A percentile compares a stretch with the other conserved stretches of the same genome.
Conservation (phyloP, 2,797 vertebrate genomes). For the Liasis olivaceus region DNA sequence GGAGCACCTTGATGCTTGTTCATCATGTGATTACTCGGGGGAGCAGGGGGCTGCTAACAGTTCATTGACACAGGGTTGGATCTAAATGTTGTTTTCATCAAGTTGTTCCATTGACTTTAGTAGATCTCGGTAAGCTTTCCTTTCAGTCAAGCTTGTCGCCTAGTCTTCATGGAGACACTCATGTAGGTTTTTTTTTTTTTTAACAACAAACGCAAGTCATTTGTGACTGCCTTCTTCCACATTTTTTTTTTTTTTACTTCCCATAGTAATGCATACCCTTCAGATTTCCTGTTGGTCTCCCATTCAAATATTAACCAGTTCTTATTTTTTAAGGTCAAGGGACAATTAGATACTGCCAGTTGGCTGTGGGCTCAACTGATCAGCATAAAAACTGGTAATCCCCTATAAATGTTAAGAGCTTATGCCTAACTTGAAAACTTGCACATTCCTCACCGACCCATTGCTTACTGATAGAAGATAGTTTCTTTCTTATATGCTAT, state of each 20-base stretch:
- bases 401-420: neutral
- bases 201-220: neutral
- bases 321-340: neutral
- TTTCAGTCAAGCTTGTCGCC: neutral
- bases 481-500: neutral
- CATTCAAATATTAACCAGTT: neutral
- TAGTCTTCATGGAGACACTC: neutral
- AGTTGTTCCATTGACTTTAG: neutral
- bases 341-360: neutral
- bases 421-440: neutral
- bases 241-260: neutral
- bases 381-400: neutral
- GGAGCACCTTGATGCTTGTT: neutral
- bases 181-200: neutral
- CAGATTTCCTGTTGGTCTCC: neutral
- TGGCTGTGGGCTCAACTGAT: neutral
- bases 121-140: neutral
- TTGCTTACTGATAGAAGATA: neutral
- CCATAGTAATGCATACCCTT: neutral
- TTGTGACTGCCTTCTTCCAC: neutral
- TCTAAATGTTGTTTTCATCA: neutral
- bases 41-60: neutral
- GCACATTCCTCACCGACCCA: neutral
- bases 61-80: neutral
- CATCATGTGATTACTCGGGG: neutral